These are phyloP conservation scores for Tortrix viridana DNA, from an alignment of 2,888 invertebrate genomes.

Conservation along the genomic window DNA sequence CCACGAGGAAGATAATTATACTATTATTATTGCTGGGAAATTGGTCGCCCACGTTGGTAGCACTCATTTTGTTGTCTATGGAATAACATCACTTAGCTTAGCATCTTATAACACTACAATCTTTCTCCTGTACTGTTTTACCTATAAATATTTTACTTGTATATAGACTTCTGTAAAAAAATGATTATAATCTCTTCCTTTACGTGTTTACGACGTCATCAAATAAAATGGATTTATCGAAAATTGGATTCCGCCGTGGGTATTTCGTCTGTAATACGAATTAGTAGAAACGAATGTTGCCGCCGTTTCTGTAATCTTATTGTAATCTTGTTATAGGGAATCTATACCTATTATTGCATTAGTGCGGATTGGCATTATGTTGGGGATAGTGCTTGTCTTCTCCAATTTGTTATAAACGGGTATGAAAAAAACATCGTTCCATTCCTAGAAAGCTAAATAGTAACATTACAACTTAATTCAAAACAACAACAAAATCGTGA, in stretches of 20 bases:
- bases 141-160: background rate
- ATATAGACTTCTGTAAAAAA: too few relatives aligned
- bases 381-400: background rate
- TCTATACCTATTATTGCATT: slow-evolving; percentile 35
- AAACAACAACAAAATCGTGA: too few relatives aligned
- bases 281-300: slow-evolving; percentile 43
- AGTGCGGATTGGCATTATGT: slow-evolving; percentile 23
- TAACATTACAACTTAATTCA: too few relatives aligned
- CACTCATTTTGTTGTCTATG: too few relatives aligned
- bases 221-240: slow-evolving; percentile 51
- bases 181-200: background rate
- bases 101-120: too few relatives aligned
- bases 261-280: slow-evolving; percentile 47
- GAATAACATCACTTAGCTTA: too few relatives aligned
- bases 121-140: background rate
- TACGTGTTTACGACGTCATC: background rate
- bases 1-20: too few relatives aligned
- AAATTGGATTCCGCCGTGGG: slow-evolving; percentile 44
- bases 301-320: slow-evolving; percentile 46
- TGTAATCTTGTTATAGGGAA: slow-evolving; percentile 41
- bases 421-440: too few relatives aligned
- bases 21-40: too few relatives aligned
- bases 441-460: too few relatives aligned
- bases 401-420: background rate
- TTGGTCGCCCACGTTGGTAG: too few relatives aligned